These are phyloP conservation scores for Nannoperca australis DNA, from an alignment of 2,797 vertebrate genomes.

Conservation along the genomic window DNA sequence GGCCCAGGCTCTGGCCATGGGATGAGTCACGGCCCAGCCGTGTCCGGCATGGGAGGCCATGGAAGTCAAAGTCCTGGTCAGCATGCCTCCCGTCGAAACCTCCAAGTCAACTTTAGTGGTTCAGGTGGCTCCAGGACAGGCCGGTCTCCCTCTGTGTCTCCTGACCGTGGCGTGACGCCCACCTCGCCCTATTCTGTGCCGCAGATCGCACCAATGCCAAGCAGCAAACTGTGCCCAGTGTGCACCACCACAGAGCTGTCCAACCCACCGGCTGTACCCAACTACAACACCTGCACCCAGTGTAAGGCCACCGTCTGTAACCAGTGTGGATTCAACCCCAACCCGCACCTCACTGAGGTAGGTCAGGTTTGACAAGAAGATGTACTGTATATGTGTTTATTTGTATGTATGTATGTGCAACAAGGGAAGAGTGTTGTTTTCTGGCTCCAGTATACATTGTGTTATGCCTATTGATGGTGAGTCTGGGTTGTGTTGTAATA, in stretches of 20 bases:
- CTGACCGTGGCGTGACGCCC: slow-evolving; percentile 92
- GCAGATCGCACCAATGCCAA: slow-evolving; percentile 97
- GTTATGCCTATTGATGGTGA: too few species aligned
- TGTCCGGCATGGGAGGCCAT: slow-evolving; percentile 55
- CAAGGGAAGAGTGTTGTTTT: slow-evolving; percentile 10
- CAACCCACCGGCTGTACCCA: slow-evolving; percentile 90
- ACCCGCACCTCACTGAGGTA: slow-evolving; percentile 93
- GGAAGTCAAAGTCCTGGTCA: slow-evolving; percentile 80
- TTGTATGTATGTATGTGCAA: background rate
- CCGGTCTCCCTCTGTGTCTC: slow-evolving; percentile 90
- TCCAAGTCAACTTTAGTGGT: slow-evolving; percentile 91
- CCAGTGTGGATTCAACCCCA: slow-evolving; percentile 99
- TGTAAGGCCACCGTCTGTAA: slow-evolving; percentile 97
- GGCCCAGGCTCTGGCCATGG: slow-evolving; percentile 61
- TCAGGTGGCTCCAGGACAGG: slow-evolving; percentile 81
- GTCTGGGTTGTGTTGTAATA: too few species aligned
- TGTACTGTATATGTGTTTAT: slow-evolving; percentile 7
- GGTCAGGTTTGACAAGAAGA: slow-evolving; percentile 27
- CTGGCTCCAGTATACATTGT: background rate
- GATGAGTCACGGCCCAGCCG: slow-evolving; percentile 63
- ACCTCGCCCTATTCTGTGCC: slow-evolving; percentile 96
- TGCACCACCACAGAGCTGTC: slow-evolving; percentile 97
- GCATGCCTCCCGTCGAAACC: slow-evolving; percentile 89
- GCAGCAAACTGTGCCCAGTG: slow-evolving; percentile 96
- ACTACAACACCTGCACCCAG: slow-evolving; percentile 97